Percentiles rank a stretch among this genome's conserved stretches.
Evolutionary conservation across 1,140 invertebrate genomes (phyloP).

Genomic region (Pogonomyrmex barbatus): DNA sequence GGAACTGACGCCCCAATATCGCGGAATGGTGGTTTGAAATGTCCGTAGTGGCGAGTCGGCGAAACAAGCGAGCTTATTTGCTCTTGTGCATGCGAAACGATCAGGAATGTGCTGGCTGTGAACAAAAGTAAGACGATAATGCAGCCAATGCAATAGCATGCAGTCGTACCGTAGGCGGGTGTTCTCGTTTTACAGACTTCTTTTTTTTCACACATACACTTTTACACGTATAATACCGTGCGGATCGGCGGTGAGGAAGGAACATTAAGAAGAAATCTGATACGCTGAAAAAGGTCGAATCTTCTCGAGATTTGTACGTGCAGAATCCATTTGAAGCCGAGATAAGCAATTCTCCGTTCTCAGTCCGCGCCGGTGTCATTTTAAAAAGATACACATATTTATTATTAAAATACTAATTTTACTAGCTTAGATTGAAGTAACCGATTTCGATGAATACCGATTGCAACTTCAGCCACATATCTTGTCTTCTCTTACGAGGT

Average conservation of each 20-base stretch:
- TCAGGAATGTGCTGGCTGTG: constrained; percentile 65
- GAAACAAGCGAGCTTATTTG: constrained; percentile 63
- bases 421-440: not conserved
- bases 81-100: constrained; percentile 65
- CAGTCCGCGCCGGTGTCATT: not conserved
- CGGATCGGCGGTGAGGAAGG: constrained; percentile 30
- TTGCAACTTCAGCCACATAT: not conserved
- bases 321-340: constrained; percentile 15
- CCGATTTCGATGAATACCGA: not conserved
- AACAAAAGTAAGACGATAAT: constrained; percentile 67
- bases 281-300: constrained; percentile 29
- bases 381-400: not conserved
- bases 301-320: constrained; percentile 24
- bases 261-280: constrained; percentile 52
- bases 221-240: constrained; percentile 42
- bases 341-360: not conserved
- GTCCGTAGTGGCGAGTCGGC: constrained; percentile 43
- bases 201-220: constrained; percentile 35
- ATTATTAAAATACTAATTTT: constrained; percentile 11
- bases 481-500: not conserved
- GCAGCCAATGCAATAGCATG: constrained; percentile 62
- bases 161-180: constrained; percentile 59
- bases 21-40: constrained; percentile 17
- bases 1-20: constrained; percentile 23
- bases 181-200: constrained; percentile 53